Percentiles rank a stretch among this genome's conserved stretches.
Evolutionary conservation across 2,113 vertebrate genomes (phyloP).

Genomic region (Acanthisitta chloris): DNA sequence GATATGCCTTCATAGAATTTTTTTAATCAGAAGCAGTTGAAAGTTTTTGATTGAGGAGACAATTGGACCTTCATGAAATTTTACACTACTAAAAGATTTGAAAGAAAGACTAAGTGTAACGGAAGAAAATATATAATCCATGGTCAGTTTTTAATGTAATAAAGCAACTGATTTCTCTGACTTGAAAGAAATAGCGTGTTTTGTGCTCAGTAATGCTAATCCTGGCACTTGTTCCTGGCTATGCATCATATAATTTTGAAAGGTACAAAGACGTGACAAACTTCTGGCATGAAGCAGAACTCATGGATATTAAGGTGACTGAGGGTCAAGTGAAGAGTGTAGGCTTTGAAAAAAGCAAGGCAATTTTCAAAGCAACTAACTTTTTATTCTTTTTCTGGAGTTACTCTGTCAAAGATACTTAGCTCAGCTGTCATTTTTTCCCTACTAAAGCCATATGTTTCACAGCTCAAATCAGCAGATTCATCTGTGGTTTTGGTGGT

Average conservation of each 20-base stretch:
- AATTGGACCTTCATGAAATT: neutral
- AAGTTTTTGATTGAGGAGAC: neutral
- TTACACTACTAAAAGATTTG: neutral
- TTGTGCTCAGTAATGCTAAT: conserved; percentile 39
- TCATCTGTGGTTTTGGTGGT: conserved; percentile 37
- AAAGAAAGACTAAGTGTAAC: conserved; percentile 12
- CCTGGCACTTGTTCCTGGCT: conserved; percentile 58
- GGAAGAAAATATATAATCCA: neutral
- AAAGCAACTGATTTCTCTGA: conserved; percentile 24
- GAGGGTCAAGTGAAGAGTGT: conserved; percentile 34
- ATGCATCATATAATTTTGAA: conserved; percentile 57
- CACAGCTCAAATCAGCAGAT: conserved; percentile 12
- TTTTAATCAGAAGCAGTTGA: neutral
- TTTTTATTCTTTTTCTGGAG: conserved; percentile 57
- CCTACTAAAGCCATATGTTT: conserved; percentile 50
- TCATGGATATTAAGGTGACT: conserved; percentile 65
- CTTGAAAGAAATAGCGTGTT: conserved; percentile 57
- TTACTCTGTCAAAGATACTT: conserved; percentile 53
- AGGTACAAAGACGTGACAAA: conserved; percentile 57
- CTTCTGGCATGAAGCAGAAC: conserved; percentile 44
- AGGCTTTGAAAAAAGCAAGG: conserved; percentile 66
- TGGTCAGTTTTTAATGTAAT: conserved; percentile 15
- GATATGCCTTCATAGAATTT: neutral
- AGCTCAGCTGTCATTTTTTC: conserved; percentile 49
- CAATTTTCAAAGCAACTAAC: conserved; percentile 63